Conservation (phyloP, 1,140 invertebrate species). For the Drosophila tani region DNA sequence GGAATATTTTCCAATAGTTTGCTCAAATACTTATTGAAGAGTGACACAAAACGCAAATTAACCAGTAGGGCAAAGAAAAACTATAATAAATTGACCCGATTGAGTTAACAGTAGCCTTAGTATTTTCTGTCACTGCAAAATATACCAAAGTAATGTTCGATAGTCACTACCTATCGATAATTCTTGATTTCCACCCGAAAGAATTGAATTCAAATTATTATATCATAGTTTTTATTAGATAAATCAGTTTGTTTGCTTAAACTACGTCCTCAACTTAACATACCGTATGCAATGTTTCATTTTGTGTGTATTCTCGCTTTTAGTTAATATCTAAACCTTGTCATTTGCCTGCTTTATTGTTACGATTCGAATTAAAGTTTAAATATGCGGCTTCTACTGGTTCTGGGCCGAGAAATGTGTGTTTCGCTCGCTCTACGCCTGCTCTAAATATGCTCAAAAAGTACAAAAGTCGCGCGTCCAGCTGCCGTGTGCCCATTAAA, state of each 20-base stretch:
- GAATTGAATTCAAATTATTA: conserved; percentile 45
- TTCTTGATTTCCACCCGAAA: neutral
- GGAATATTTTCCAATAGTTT: neutral
- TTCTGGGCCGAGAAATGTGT: conserved; percentile 43
- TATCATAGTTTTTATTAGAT: conserved; percentile 69
- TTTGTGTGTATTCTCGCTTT: conserved; percentile 37
- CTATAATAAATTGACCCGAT: neutral
- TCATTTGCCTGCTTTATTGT: conserved; percentile 58
- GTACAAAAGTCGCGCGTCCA: conserved; percentile 51
- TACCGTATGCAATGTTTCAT: conserved; percentile 58
- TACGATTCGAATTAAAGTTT: conserved; percentile 36
- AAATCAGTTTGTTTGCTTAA: conserved; percentile 68
- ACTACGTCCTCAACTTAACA: conserved; percentile 64
- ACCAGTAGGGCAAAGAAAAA: neutral
- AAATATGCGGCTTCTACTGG: conserved; percentile 41
- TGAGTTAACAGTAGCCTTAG: neutral
- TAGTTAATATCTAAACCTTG: conserved; percentile 60
- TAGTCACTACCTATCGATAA: neutral
- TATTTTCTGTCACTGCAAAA: neutral
- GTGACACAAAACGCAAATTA: neutral
- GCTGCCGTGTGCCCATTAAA: conserved; percentile 21
- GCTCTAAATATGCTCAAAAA: conserved; percentile 52
- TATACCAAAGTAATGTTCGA: neutral
- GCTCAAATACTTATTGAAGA: neutral
- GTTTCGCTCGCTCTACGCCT: conserved; percentile 20